Conservation (phyloP, 2,888 invertebrate genomes). For the Ligdia adustata region DNA sequence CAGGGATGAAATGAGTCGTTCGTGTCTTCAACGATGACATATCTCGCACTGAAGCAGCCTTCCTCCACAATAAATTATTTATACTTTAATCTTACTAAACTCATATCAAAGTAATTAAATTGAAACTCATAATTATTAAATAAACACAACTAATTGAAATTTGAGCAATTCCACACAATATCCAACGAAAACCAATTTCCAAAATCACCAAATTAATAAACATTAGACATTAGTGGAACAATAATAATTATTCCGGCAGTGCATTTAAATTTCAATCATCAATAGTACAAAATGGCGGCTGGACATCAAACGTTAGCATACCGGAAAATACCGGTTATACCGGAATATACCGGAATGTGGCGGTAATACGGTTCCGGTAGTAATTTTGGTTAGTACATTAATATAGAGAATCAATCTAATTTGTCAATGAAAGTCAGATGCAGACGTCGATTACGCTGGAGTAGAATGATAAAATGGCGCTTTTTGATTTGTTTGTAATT, state of each 20-base stretch:
- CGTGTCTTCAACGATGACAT: too few relatives aligned
- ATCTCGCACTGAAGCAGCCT: too few relatives aligned
- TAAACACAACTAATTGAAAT: not conserved
- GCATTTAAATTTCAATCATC: slow-evolving; percentile 42
- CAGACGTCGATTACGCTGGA: slow-evolving; percentile 48
- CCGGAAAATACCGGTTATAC: slow-evolving; percentile 18
- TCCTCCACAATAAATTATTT: too few relatives aligned
- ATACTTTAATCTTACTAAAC: too few relatives aligned
- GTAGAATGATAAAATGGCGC: slow-evolving; percentile 51
- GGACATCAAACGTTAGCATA: slow-evolving; percentile 16
- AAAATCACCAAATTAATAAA: slow-evolving; percentile 8
- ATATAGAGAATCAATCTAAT: slow-evolving; percentile 68
- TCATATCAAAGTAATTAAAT: too few relatives aligned
- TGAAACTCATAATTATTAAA: too few relatives aligned
- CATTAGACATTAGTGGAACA: slow-evolving; percentile 1
- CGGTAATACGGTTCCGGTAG: slow-evolving; percentile 24
- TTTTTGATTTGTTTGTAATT: slow-evolving; percentile 9
- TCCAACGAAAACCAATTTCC: not conserved
- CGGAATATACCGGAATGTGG: slow-evolving; percentile 13
- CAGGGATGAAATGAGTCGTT: too few relatives aligned
- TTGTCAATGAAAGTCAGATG: slow-evolving; percentile 67
- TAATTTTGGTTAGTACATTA: slow-evolving; percentile 51
- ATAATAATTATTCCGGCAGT: slow-evolving; percentile 11
- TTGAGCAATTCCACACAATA: not conserved
- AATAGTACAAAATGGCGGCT: slow-evolving; percentile 28